phyloP scores from a whole-genome alignment of 2,113 vertebrate genomes.

The Morphnarchus princeps region DNA sequence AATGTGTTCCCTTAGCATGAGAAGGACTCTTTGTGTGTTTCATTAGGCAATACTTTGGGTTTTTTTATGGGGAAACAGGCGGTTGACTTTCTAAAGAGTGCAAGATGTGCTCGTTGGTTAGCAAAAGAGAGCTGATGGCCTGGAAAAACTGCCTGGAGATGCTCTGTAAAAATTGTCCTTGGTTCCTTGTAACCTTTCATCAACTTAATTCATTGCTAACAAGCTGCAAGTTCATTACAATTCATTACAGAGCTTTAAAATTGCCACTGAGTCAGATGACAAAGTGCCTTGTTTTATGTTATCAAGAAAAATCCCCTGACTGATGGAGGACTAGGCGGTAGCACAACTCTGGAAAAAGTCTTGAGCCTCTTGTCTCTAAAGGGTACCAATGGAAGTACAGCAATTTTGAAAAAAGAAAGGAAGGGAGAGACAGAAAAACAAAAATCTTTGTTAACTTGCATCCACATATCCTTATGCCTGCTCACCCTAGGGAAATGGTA shows the following conservation, averaged over 20 bases:
- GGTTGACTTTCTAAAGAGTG: neutral
- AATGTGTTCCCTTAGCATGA: neutral
- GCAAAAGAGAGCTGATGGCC: neutral
- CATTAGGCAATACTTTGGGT: neutral
- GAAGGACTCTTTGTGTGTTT: neutral
- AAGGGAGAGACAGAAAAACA: neutral
- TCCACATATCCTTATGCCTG: fast-evolving
- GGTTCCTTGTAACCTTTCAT: slow-evolving; percentile 33
- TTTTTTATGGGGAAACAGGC: neutral
- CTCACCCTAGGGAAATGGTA: neutral
- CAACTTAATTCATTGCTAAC: slow-evolving; percentile 30
- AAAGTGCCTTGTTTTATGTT: neutral
- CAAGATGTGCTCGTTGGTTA: neutral
- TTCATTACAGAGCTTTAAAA: slow-evolving; percentile 24
- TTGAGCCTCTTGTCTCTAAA: neutral
- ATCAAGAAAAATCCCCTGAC: neutral
- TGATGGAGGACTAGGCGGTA: neutral
- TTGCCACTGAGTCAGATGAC: neutral
- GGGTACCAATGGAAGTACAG: neutral
- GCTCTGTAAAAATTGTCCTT: slow-evolving; percentile 21
- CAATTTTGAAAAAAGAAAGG: neutral
- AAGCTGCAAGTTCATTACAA: slow-evolving; percentile 17
- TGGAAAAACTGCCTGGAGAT: slow-evolving; percentile 29
- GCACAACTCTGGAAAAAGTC: neutral
- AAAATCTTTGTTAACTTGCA: neutral